phyloP scores from a whole-genome alignment of 2,797 vertebrate species.

The Phylloscopus collybita region DNA sequence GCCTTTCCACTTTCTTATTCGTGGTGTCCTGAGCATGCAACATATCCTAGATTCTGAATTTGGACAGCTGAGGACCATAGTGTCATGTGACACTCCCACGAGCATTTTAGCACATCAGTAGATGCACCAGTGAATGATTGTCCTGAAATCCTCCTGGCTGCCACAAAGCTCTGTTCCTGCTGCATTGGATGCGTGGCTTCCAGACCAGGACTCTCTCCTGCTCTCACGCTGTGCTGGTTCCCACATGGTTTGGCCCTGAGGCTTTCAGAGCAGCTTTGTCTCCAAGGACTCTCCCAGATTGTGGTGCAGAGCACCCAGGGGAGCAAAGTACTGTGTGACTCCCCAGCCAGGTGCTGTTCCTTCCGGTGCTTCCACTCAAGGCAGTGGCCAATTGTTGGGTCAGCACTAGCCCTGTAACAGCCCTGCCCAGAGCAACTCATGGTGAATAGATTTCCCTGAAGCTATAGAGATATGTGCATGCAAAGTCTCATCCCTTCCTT shows the following conservation, averaged over 20 bases:
- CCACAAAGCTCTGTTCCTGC: not conserved
- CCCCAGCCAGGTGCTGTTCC: not conserved
- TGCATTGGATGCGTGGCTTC: not conserved
- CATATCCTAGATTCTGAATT: not conserved
- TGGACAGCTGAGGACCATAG: not conserved
- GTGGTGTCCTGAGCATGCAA: not conserved
- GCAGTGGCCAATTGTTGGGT: not conserved
- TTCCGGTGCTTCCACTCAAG: not conserved
- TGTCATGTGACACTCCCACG: accelerated
- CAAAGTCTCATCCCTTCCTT: not conserved
- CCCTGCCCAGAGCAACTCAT: not conserved
- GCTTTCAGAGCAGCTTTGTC: not conserved
- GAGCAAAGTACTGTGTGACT: not conserved
- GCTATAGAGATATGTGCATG: not conserved
- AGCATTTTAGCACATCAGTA: not conserved
- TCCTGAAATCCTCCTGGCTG: not conserved
- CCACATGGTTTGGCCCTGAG: not conserved
- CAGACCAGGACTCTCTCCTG: not conserved
- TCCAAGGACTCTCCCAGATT: not conserved
- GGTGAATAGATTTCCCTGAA: not conserved
- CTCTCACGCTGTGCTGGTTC: accelerated
- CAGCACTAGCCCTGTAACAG: not conserved
- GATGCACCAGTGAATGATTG: not conserved
- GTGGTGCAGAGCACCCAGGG: not conserved
- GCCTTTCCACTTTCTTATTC: not conserved